Conservation (phyloP, 1,140 invertebrate species). For the Meloidogyne chitwoodi region DNA sequence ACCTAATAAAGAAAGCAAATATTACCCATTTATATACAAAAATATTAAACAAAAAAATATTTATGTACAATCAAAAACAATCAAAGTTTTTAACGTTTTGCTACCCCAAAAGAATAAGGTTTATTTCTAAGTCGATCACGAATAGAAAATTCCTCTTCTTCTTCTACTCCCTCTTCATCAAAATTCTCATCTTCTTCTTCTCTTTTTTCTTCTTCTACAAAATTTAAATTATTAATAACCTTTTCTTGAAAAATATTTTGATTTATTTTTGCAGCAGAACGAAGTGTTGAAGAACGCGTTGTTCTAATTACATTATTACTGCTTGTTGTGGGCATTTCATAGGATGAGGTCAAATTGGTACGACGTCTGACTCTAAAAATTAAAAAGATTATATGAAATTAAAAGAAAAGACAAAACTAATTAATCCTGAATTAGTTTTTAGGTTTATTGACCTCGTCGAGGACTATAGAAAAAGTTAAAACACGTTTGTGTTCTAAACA, state of each 20-base stretch:
- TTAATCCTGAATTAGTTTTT: too few species aligned
- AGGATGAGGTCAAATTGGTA: too few species aligned
- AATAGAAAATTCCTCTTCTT: not conserved
- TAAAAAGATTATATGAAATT: not conserved
- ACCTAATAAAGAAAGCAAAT: too few species aligned
- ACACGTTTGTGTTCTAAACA: too few species aligned
- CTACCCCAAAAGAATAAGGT: not conserved
- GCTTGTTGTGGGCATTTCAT: not conserved
- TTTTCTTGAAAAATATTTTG: not conserved
- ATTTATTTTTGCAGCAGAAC: slow-evolving; percentile 1
- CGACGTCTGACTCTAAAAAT: not conserved
- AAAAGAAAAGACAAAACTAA: too few species aligned
- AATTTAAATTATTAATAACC: not conserved
- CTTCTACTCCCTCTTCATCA: not conserved
- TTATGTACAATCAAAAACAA: not conserved
- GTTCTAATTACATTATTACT: not conserved
- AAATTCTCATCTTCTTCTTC: not conserved
- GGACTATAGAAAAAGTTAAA: too few species aligned
- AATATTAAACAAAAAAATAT: too few species aligned
- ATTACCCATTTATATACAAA: too few species aligned
- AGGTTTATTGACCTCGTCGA: too few species aligned
- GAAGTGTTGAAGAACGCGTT: slow-evolving; percentile 11
- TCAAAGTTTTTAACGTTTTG: not conserved
- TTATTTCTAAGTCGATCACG: slow-evolving; percentile 20
- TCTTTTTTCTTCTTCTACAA: not conserved